phyloP scores from a whole-genome alignment of 2,113 vertebrate species.

The Apteryx mantelli region DNA sequence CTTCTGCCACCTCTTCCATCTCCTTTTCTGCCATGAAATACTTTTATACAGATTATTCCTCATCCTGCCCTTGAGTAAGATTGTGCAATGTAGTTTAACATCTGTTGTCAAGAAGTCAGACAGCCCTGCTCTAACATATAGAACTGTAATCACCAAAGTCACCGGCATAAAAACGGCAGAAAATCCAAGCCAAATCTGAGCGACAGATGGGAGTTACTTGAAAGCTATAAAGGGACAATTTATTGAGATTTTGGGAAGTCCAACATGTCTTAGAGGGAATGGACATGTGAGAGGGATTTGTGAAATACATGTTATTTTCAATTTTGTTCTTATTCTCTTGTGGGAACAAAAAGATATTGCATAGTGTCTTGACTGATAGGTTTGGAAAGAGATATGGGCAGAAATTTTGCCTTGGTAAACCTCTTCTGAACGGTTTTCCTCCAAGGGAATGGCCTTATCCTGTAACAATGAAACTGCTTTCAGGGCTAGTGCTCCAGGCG shows the following conservation, averaged over 20 bases:
- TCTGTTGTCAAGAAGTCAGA: neutral
- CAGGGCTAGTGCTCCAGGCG: neutral
- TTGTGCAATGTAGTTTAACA: neutral
- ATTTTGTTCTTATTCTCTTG: neutral
- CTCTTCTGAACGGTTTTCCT: neutral
- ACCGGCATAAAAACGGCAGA: neutral
- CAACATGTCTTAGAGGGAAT: neutral
- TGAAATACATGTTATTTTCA: neutral
- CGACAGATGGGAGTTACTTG: neutral
- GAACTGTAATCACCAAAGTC: neutral
- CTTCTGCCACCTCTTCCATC: neutral
- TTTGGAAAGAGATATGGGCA: neutral
- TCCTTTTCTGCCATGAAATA: neutral
- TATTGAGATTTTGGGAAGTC: neutral
- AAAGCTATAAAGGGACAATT: neutral
- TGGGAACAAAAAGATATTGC: fast-evolving
- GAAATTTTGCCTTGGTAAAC: neutral
- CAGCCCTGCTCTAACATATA: neutral
- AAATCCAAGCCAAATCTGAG: neutral
- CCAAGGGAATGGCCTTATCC: fast-evolving
- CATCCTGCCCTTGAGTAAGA: neutral
- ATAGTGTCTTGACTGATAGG: neutral
- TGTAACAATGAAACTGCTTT: neutral
- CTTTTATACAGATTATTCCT: neutral
- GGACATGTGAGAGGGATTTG: neutral